Evolutionary conservation across 2,113 vertebrate genomes (phyloP).

Genomic region (Pipra filicauda): DNA sequence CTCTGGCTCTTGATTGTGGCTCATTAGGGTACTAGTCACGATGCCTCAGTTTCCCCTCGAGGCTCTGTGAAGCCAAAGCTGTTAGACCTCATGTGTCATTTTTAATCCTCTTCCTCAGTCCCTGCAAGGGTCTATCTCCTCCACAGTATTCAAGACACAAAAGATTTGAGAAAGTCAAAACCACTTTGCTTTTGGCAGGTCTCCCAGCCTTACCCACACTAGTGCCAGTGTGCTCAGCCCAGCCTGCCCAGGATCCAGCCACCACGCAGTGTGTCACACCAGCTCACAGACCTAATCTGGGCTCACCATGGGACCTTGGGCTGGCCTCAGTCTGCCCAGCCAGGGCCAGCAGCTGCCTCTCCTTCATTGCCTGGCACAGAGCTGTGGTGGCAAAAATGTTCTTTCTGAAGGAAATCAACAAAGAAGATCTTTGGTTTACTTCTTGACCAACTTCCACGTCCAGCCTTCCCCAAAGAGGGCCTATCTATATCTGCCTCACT

Average conservation of each 20-base stretch:
- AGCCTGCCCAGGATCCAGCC: not conserved
- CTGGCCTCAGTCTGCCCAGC: not conserved
- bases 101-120: not conserved
- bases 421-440: not conserved
- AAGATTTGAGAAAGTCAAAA: not conserved
- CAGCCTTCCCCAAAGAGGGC: not conserved
- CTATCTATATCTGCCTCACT: accelerated
- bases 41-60: not conserved
- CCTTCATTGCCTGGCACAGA: not conserved
- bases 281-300: not conserved
- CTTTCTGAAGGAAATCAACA: not conserved
- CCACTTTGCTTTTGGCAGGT: not conserved
- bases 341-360: not conserved
- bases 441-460: not conserved
- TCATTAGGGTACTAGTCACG: not conserved
- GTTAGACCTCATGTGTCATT: not conserved
- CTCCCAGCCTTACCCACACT: not conserved
- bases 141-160: not conserved
- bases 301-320: accelerated
- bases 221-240: not conserved
- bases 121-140: not conserved
- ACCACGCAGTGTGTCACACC: accelerated
- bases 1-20: not conserved
- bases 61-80: not conserved
- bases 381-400: not conserved